phyloP scores from a whole-genome alignment of 2,797 vertebrate genomes.

The Antrozous pallidus region DNA sequence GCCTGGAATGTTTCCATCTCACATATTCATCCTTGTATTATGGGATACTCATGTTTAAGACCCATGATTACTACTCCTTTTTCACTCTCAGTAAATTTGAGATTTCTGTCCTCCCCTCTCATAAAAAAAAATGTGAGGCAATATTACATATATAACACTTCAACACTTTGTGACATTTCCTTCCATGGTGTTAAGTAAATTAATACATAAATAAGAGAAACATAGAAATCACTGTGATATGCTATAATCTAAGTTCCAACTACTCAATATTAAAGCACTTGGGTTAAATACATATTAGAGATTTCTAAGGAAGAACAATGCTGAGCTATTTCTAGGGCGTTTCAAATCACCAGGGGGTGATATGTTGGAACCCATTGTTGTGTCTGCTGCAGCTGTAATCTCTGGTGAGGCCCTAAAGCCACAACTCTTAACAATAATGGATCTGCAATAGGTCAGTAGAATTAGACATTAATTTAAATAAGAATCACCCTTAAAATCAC shows the following conservation, averaged over 20 bases:
- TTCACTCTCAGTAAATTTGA: neutral
- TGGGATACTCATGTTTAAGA: neutral
- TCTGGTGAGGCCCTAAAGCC: neutral
- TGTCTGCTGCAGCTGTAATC: neutral
- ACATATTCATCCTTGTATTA: neutral
- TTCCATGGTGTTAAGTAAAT: neutral
- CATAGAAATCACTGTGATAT: neutral
- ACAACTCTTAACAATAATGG: neutral
- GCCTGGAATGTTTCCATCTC: neutral
- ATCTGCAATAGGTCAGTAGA: neutral
- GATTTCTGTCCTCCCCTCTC: neutral
- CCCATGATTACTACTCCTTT: neutral
- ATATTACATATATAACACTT: neutral
- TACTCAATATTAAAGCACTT: slow-evolving; percentile 10
- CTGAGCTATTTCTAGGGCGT: slow-evolving; percentile 8
- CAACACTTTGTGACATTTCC: neutral
- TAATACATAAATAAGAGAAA: neutral
- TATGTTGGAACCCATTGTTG: neutral
- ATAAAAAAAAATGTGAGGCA: neutral
- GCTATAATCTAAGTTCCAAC: neutral
- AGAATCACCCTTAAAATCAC: neutral
- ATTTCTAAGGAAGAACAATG: neutral
- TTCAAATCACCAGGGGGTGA: neutral
- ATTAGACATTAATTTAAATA: slow-evolving; percentile 5
- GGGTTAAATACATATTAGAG: neutral